Evolutionary conservation across 2,888 invertebrate genomes (phyloP).

Genomic region (Lochmaea crataegi): DNA sequence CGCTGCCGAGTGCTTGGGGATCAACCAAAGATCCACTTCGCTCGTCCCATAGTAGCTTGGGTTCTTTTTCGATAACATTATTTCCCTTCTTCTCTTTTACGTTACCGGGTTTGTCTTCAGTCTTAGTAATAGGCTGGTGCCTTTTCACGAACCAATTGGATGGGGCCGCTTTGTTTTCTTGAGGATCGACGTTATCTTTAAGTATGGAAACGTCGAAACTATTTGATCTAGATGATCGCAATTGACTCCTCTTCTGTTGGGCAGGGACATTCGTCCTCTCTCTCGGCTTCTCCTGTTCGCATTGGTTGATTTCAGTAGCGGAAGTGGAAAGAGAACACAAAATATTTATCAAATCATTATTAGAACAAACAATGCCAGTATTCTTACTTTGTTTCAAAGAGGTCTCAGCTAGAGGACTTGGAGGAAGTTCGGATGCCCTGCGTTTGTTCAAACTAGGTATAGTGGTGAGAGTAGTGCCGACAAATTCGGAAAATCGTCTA

Average conservation of each 20-base stretch:
- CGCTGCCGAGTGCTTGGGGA: slow-evolving; percentile 83
- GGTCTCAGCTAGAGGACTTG: slow-evolving; percentile 52
- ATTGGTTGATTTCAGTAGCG: slow-evolving; percentile 81
- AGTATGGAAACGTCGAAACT: slow-evolving; percentile 86
- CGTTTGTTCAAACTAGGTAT: slow-evolving; percentile 70
- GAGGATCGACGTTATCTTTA: slow-evolving; percentile 64
- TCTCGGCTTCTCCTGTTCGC: slow-evolving; percentile 65
- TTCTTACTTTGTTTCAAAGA: slow-evolving; percentile 60
- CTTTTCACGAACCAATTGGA: slow-evolving; percentile 83
- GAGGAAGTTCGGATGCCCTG: slow-evolving; percentile 80
- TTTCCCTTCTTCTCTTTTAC: slow-evolving; percentile 37
- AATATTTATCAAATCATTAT: slow-evolving; percentile 83
- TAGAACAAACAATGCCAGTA: slow-evolving; percentile 81
- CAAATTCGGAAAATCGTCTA: slow-evolving; percentile 80
- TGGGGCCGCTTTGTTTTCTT: slow-evolving; percentile 61
- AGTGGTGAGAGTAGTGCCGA: slow-evolving; percentile 71
- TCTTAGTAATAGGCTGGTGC: slow-evolving; percentile 72
- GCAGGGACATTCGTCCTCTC: slow-evolving; percentile 47
- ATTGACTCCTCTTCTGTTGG: slow-evolving; percentile 69
- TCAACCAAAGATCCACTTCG: slow-evolving; percentile 83
- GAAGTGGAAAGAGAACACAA: slow-evolving; percentile 84
- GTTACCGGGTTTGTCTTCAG: slow-evolving; percentile 38
- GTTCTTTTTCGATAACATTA: slow-evolving; percentile 56
- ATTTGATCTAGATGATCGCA: slow-evolving; percentile 80
- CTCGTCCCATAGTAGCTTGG: slow-evolving; percentile 78